Evolutionary conservation across 2,888 invertebrate genomes (phyloP).

Genomic region (Andrena fulva): DNA sequence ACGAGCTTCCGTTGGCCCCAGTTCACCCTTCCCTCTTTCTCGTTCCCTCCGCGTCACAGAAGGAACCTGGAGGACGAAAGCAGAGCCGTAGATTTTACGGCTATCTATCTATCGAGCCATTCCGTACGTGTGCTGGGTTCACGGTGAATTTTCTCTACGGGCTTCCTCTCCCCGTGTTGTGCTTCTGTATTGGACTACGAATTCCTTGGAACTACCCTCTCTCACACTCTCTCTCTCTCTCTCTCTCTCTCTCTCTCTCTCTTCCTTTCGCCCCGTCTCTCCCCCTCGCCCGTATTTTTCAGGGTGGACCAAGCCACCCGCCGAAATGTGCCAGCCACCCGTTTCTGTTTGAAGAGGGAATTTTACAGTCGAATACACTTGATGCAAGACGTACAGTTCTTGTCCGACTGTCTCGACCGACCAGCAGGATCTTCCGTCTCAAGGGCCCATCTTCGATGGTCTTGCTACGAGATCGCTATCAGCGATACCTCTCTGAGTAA

Average conservation of each 20-base stretch:
- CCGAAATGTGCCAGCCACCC: constrained; percentile 78
- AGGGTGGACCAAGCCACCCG: constrained; percentile 65
- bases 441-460: constrained; percentile 29
- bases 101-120: constrained; percentile 79
- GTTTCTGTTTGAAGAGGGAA: constrained; percentile 83
- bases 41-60: background rate
- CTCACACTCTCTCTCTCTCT: constrained; percentile 7
- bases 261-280: background rate
- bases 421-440: constrained; percentile 30
- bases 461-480: background rate
- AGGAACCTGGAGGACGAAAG: constrained; percentile 18
- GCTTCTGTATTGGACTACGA: constrained; percentile 60
- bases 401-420: constrained; percentile 67
- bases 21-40: background rate
- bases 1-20: constrained; percentile 5
- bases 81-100: constrained; percentile 68
- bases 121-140: constrained; percentile 79
- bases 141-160: constrained; percentile 64
- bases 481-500: background rate
- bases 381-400: constrained; percentile 78
- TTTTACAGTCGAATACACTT: constrained; percentile 83
- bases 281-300: constrained; percentile 59
- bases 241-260: constrained; percentile 27
- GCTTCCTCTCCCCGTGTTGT: constrained; percentile 42
- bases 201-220: constrained; percentile 68